These are phyloP conservation scores for Invenusta paracnida DNA, from an alignment of 2,888 invertebrate species.

Conservation along the genomic window DNA sequence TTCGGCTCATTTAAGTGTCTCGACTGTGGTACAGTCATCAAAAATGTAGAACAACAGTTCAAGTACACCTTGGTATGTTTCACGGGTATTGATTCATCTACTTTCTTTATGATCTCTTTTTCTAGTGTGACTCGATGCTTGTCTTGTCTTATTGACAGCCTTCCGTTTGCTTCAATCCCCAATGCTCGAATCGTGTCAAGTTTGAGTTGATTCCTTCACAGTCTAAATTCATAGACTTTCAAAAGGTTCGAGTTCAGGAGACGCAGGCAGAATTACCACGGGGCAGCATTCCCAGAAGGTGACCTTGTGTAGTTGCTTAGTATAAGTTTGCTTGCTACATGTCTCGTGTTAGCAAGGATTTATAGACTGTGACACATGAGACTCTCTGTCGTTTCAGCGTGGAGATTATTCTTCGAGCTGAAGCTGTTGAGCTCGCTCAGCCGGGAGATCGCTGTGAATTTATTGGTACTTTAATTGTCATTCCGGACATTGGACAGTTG, in stretches of 20 bases:
- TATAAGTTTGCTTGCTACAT: no score
- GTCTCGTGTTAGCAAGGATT: no score
- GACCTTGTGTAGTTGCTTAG: no score
- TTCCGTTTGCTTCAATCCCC: conserved; percentile 88
- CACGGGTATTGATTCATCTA: not conserved
- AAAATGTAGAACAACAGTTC: conserved; percentile 94
- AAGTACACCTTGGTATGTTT: conserved; percentile 70
- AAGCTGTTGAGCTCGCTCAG: conserved; percentile 91
- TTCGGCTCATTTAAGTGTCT: conserved; percentile 80
- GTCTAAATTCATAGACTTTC: conserved; percentile 92
- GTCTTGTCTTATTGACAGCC: conserved; percentile 69
- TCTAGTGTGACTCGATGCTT: conserved; percentile 13
- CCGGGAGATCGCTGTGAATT: conserved; percentile 81
- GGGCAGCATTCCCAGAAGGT: conserved; percentile 89
- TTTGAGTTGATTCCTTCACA: conserved; percentile 88
- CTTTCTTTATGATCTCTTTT: conserved; percentile 8
- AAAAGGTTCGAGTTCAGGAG: conserved; percentile 94
- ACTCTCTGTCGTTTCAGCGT: conserved; percentile 64
- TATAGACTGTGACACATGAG: no score
- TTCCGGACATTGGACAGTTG: conserved; percentile 86
- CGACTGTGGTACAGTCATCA: conserved; percentile 77
- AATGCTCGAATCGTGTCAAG: conserved; percentile 81
- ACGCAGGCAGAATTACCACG: conserved; percentile 91
- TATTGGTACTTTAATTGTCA: conserved; percentile 89
- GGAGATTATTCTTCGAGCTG: conserved; percentile 86